Evolutionary conservation across 1,140 invertebrate species (phyloP).

Genomic region (Galleria mellonella): DNA sequence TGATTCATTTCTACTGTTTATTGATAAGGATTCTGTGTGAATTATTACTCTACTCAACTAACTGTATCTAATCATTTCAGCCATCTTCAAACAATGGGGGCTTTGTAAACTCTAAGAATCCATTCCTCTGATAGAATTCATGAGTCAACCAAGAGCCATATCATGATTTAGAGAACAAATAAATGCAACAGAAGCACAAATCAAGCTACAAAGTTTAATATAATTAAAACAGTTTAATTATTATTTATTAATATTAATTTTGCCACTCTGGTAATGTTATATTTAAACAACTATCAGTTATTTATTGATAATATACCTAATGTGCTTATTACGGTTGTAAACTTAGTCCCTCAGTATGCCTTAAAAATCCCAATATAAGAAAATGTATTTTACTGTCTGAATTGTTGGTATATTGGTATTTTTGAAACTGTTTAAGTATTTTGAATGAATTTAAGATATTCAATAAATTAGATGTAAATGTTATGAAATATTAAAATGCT

Average conservation of each 20-base stretch:
- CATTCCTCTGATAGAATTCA: conserved; percentile 51
- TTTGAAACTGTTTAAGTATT: conserved; percentile 28
- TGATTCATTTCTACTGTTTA: not conserved
- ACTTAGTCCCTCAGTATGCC: conserved; percentile 64
- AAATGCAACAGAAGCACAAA: conserved; percentile 59
- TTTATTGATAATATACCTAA: conserved; percentile 1
- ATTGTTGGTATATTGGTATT: conserved; percentile 17
- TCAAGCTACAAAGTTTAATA: conserved; percentile 48
- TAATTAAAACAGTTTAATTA: conserved; percentile 20
- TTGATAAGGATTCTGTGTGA: not conserved
- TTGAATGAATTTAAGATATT: conserved; percentile 19
- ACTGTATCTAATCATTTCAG: conserved; percentile 26
- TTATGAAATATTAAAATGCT: conserved; percentile 31
- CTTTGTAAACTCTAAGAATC: conserved; percentile 59
- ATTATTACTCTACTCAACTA: not conserved
- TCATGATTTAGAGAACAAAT: conserved; percentile 36
- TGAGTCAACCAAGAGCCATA: conserved; percentile 14
- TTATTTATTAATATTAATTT: conserved; percentile 29
- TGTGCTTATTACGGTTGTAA: conserved; percentile 42
- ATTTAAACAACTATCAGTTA: conserved; percentile 7
- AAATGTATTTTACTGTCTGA: conserved; percentile 16
- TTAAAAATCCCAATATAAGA: conserved; percentile 34
- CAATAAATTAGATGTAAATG: conserved; percentile 19
- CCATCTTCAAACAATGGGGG: conserved; percentile 47
- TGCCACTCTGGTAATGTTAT: conserved; percentile 23